phyloP scores from a whole-genome alignment of 1,140 invertebrate species.

The Rhopalosiphum padi region DNA sequence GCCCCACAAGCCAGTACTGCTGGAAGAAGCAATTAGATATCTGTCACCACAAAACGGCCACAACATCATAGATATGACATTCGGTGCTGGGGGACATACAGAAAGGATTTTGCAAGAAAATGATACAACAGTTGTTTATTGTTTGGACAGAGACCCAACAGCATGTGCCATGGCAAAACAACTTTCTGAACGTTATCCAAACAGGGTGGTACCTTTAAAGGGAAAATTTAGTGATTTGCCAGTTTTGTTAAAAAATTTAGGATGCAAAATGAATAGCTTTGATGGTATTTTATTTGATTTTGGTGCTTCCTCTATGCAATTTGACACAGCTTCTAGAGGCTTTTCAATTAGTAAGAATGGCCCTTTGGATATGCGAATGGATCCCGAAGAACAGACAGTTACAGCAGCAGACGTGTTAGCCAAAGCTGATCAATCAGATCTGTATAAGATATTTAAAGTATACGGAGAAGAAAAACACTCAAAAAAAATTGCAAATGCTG shows the following conservation, averaged over 20 bases:
- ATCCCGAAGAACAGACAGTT: slow-evolving; percentile 74
- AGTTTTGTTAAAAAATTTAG: slow-evolving; percentile 69
- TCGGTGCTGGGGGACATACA: slow-evolving; percentile 92
- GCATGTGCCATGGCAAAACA: slow-evolving; percentile 74
- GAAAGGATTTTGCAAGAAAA: slow-evolving; percentile 68
- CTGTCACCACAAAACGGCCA: slow-evolving; percentile 71
- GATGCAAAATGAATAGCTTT: slow-evolving; percentile 72
- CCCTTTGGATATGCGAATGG: slow-evolving; percentile 96
- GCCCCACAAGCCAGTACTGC: slow-evolving; percentile 76
- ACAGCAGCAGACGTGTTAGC: slow-evolving; percentile 88
- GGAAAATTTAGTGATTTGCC: slow-evolving; percentile 90
- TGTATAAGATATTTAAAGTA: slow-evolving; percentile 82
- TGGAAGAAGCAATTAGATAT: slow-evolving; percentile 73
- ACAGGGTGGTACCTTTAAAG: slow-evolving; percentile 76
- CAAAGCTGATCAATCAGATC: slow-evolving; percentile 76
- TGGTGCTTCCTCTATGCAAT: slow-evolving; percentile 96
- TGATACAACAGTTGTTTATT: slow-evolving; percentile 72
- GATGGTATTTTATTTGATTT: slow-evolving; percentile 92
- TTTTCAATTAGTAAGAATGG: slow-evolving; percentile 86
- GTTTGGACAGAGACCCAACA: slow-evolving; percentile 87
- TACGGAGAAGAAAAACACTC: slow-evolving; percentile 93
- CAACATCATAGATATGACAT: slow-evolving; percentile 87
- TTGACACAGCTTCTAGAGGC: slow-evolving; percentile 80
- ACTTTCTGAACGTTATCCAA: slow-evolving; percentile 72
- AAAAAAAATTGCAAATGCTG: slow-evolving; percentile 84